phyloP scores from a whole-genome alignment of 2,888 invertebrate species.

The Hypomecis atomaria region DNA sequence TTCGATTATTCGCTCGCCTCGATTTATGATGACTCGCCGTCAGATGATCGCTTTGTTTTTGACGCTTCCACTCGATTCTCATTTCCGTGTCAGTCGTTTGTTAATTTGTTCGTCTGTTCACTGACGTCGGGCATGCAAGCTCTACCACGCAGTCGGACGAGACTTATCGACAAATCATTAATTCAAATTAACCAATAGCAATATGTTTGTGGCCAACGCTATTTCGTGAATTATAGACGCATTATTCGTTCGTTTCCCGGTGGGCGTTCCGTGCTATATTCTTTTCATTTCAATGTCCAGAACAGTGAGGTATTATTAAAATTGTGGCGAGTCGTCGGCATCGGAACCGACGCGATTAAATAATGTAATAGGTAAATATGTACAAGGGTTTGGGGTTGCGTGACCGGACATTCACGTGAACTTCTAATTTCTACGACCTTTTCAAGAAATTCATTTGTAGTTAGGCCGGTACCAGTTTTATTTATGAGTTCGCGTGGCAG shows the following conservation, averaged over 20 bases:
- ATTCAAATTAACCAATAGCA: conserved; percentile 3
- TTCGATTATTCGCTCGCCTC: conserved; percentile 62
- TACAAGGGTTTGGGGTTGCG: conserved; percentile 70
- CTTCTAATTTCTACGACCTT: conserved; percentile 81
- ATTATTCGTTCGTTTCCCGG: conserved; percentile 1
- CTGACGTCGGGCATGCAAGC: conserved; percentile 45
- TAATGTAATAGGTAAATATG: conserved; percentile 67
- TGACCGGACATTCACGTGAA: conserved; percentile 76
- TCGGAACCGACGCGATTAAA: conserved; percentile 55
- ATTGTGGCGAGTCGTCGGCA: conserved; percentile 40
- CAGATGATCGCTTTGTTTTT: conserved; percentile 49
- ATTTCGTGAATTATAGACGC: conserved; percentile 1
- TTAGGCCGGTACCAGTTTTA: conserved; percentile 54
- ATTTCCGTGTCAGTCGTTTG: conserved; percentile 49
- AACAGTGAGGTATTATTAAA: conserved; percentile 15
- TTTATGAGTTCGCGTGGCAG: conserved; percentile 72
- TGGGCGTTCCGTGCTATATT: conserved; percentile 12
- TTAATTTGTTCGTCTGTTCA: conserved; percentile 47
- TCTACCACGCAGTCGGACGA: conserved; percentile 33
- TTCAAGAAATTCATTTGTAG: conserved; percentile 79
- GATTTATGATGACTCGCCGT: conserved; percentile 58
- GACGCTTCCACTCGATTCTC: conserved; percentile 44
- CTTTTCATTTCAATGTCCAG: conserved; percentile 13
- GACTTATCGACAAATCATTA: conserved; percentile 5
- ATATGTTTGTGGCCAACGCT: background rate